phyloP scores from a whole-genome alignment of 2,797 vertebrate genomes.

The Diglossa cyanea region DNA sequence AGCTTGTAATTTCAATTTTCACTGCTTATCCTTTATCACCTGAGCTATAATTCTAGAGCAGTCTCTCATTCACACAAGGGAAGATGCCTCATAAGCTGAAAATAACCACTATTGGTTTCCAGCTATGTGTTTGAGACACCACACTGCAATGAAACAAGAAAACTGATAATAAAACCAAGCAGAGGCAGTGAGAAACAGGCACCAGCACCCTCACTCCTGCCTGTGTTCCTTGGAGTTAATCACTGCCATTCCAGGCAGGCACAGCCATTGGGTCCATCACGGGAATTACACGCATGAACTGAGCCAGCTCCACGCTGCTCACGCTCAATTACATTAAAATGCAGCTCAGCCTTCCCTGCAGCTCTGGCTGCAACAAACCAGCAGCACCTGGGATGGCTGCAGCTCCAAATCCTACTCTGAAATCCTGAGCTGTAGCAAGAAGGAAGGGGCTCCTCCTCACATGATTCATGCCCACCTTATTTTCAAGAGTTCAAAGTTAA shows the following conservation, averaged over 20 bases:
- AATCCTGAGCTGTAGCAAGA: background rate
- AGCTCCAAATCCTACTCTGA: background rate
- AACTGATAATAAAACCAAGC: background rate
- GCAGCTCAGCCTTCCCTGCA: background rate
- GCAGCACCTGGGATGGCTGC: background rate
- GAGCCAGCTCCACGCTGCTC: background rate
- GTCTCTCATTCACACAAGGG: background rate
- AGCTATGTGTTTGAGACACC: background rate
- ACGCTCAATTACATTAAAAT: slow-evolving; percentile 16
- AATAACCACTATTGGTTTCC: background rate
- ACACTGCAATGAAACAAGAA: background rate
- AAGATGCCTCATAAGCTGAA: background rate
- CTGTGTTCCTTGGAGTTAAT: background rate
- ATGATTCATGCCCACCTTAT: background rate
- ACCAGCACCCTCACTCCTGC: background rate
- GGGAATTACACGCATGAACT: background rate
- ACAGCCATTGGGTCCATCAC: background rate
- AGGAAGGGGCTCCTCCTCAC: background rate
- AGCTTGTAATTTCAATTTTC: background rate
- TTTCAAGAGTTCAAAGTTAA: background rate
- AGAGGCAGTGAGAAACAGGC: background rate
- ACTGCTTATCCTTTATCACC: background rate
- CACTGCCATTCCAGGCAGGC: background rate
- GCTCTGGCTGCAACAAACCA: background rate
- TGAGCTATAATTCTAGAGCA: background rate